Conservation (phyloP, 2,113 vertebrate species). For the human (Homo sapiens) region GRCh38 chr18:38126001-38126500, state of each 20-base stretch:
- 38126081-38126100: not conserved
- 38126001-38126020: not conserved
- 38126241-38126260: not conserved
- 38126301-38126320: not conserved
- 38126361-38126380: not conserved
- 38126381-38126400: not conserved
- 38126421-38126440: not conserved
- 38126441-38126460: not conserved
- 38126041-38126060: not conserved
- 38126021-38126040: not conserved
- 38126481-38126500: not conserved
- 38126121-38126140: not conserved
- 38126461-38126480: not conserved
- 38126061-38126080: not conserved
- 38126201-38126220: not conserved
- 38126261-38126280: not conserved
- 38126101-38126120: not conserved
- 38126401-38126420: not conserved
- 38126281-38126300: not conserved
- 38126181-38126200: not conserved
- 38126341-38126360: not conserved
- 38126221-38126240: not conserved
- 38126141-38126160: not conserved
- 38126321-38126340: not conserved
- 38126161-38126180: not conserved